Evolutionary conservation across 1,140 invertebrate genomes (phyloP).

Genomic region (Hydropsyche tenuis): DNA sequence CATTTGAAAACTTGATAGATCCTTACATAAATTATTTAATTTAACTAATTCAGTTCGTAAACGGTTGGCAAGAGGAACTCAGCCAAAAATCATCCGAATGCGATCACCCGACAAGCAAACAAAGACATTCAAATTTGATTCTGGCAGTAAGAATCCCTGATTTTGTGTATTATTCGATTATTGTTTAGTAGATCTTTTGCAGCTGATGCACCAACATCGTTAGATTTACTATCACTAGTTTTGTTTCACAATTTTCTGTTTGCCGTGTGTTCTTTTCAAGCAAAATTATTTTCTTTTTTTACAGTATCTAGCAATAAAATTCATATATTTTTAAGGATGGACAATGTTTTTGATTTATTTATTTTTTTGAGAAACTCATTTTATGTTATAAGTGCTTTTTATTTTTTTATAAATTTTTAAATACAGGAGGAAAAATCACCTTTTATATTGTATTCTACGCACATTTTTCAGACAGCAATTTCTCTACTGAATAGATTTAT

Average conservation of each 20-base stretch:
- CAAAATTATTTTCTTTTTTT: not conserved
- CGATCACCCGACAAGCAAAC: constrained; percentile 62
- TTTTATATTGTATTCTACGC: too few species aligned
- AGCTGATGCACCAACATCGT: constrained; percentile 44
- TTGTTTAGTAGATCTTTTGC: constrained; percentile 4
- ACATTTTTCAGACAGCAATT: too few species aligned
- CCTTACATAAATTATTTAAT: not conserved
- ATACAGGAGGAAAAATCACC: too few species aligned
- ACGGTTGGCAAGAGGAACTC: constrained; percentile 57
- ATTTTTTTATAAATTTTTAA: too few species aligned
- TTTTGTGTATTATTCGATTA: constrained; percentile 28
- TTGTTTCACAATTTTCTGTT: constrained; percentile 39
- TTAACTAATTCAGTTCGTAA: constrained; percentile 53
- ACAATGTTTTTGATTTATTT: too few species aligned
- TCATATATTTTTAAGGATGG: too few species aligned
- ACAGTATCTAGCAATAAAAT: too few species aligned
- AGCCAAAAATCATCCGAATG: constrained; percentile 64
- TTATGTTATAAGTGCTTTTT: too few species aligned
- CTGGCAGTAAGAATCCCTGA: constrained; percentile 59
- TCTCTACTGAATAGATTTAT: too few species aligned
- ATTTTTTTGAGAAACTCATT: too few species aligned
- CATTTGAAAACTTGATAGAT: not conserved
- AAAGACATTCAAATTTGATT: constrained; percentile 67
- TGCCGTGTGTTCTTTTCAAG: constrained; percentile 35
- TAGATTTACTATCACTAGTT: constrained; percentile 12